A percentile compares a stretch with the other conserved stretches of the same genome.
Conservation (phyloP, 2,888 invertebrate species). For the Drosophila demipolita region DNA sequence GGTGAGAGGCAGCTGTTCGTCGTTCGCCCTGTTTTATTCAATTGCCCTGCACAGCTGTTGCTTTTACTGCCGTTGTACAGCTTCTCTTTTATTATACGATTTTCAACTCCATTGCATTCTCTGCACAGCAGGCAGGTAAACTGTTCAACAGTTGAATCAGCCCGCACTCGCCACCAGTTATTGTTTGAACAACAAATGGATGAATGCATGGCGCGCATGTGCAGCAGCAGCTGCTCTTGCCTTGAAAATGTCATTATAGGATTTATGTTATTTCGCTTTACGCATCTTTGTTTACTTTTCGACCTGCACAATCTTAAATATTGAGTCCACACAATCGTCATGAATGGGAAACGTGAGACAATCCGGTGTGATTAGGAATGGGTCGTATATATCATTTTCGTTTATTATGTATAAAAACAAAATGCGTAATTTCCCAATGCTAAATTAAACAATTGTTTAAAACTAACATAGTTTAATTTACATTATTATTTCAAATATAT, state of each 20-base stretch:
- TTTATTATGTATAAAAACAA: not conserved
- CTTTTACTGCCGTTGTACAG: slow-evolving; percentile 25
- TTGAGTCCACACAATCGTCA: slow-evolving; percentile 4
- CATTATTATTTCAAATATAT: not conserved
- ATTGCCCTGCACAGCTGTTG: slow-evolving; percentile 48
- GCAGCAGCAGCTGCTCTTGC: slow-evolving; percentile 60
- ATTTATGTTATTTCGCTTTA: slow-evolving; percentile 29
- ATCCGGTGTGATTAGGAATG: not conserved
- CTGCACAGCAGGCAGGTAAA: slow-evolving; percentile 60
- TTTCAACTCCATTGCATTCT: slow-evolving; percentile 54
- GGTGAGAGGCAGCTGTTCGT: slow-evolving; percentile 43
- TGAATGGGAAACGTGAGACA: not conserved
- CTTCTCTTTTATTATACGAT: slow-evolving; percentile 69
- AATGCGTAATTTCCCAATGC: not conserved
- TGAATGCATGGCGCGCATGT: slow-evolving; percentile 55
- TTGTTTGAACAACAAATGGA: slow-evolving; percentile 4
- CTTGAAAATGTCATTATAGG: slow-evolving; percentile 32
- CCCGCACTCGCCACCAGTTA: slow-evolving; percentile 16
- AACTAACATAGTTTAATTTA: not conserved
- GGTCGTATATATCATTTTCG: not conserved
- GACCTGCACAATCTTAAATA: slow-evolving; percentile 55
- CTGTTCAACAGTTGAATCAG: slow-evolving; percentile 51
- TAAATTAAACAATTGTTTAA: not conserved
- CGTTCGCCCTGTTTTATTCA: slow-evolving; percentile 33
- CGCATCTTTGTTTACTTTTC: slow-evolving; percentile 48